A percentile compares a stretch with the other conserved stretches of the same genome.
Evolutionary conservation across 2,797 vertebrate genomes (phyloP).

Genomic region (Distichodus sexfasciatus): DNA sequence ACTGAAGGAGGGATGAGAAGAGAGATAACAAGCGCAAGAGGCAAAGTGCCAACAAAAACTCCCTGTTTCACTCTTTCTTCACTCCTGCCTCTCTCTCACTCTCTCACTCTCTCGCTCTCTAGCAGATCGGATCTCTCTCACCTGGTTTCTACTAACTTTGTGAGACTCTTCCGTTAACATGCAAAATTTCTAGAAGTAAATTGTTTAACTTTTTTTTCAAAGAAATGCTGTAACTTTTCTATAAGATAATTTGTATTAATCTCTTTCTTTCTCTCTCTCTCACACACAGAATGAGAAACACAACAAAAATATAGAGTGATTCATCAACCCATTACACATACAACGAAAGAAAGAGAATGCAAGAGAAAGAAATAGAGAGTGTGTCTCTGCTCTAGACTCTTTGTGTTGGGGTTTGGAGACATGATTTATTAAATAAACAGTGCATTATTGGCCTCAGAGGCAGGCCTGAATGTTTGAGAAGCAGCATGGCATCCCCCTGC

Average conservation of each 20-base stretch:
- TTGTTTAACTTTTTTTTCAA: no score
- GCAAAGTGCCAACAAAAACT: constrained; percentile 64
- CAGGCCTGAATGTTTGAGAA: constrained; percentile 64
- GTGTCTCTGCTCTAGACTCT: constrained; percentile 44
- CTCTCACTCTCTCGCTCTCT: not conserved
- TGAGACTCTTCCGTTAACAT: no score
- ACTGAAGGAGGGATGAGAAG: constrained; percentile 34
- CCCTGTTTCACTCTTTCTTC: constrained; percentile 47
- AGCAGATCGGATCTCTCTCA: not conserved
- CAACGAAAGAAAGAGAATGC: constrained; percentile 17
- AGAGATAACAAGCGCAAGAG: constrained; percentile 53
- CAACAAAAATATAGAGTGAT: not conserved
- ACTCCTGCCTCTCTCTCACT: constrained; percentile 20
- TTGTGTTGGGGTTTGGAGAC: constrained; percentile 44
- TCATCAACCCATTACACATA: not conserved
- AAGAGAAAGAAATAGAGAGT: constrained; percentile 1
- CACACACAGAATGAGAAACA: not conserved
- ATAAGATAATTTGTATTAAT: not conserved
- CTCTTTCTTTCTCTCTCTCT: not conserved
- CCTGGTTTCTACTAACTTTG: not conserved
- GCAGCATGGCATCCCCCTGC: constrained; percentile 46
- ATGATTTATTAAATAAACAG: constrained; percentile 64
- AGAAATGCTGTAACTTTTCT: not conserved
- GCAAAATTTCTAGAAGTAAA: no score
- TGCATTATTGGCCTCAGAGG: constrained; percentile 56